Conservation (phyloP, 1,140 invertebrate genomes). For the Sinonovacula constricta region DNA sequence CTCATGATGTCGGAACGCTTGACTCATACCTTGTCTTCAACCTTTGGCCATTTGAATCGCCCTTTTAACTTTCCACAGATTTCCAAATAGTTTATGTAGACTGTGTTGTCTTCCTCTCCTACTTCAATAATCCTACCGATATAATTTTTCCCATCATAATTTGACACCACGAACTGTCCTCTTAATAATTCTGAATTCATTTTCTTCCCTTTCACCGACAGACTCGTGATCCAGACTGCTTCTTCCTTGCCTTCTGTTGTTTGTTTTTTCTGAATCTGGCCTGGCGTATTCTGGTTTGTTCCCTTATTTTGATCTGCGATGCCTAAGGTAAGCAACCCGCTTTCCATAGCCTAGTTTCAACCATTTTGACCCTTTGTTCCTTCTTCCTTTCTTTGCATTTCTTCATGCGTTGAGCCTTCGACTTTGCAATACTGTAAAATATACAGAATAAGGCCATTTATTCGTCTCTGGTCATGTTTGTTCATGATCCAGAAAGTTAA, state of each 20-base stretch:
- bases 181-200: not conserved
- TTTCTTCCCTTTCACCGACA: too few species aligned
- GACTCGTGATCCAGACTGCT: too few species aligned
- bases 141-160: constrained; percentile 1
- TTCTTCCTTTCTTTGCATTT: too few species aligned
- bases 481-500: too few species aligned
- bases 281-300: not conserved
- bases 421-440: too few species aligned
- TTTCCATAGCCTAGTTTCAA: too few species aligned
- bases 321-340: too few species aligned
- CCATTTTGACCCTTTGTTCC: too few species aligned
- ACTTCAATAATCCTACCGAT: constrained; percentile 12
- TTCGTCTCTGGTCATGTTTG: too few species aligned
- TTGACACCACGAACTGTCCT: not conserved
- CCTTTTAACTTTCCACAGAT: not conserved
- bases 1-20: not conserved
- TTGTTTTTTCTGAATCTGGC: not conserved
- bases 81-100: not conserved
- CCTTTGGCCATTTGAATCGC: constrained; percentile 6
- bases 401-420: too few species aligned
- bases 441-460: not conserved
- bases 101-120: not conserved
- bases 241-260: too few species aligned
- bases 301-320: too few species aligned
- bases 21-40: not conserved